Evolutionary conservation across 2,797 vertebrate genomes (phyloP).

Genomic region (Syndactyla subalaris): DNA sequence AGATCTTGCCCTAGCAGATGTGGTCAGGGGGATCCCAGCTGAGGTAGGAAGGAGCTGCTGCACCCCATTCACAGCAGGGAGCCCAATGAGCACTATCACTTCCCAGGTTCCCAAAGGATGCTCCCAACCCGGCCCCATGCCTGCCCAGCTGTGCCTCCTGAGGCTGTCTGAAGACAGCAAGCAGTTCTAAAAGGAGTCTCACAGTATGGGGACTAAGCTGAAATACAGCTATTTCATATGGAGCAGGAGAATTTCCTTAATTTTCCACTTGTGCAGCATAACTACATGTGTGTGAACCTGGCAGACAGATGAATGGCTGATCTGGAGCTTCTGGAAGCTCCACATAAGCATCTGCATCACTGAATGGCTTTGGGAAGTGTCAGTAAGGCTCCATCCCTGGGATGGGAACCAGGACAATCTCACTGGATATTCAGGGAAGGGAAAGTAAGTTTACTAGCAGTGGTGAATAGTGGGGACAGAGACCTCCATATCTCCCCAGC

Average conservation of each 20-base stretch:
- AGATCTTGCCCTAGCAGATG: background rate
- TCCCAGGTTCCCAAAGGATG: background rate
- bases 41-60: background rate
- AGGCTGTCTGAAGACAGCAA: background rate
- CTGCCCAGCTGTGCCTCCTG: background rate
- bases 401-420: background rate
- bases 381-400: background rate
- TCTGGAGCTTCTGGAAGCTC: background rate
- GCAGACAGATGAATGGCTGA: background rate
- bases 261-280: background rate
- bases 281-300: background rate
- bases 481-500: background rate
- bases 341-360: background rate
- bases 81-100: fast-evolving
- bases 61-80: background rate
- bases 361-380: background rate
- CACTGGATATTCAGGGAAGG: background rate
- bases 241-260: background rate
- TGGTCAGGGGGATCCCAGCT: background rate
- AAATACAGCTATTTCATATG: background rate
- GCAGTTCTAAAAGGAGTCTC: background rate
- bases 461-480: background rate
- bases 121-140: background rate
- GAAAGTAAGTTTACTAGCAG: background rate
- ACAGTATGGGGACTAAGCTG: background rate